Conservation (phyloP, 1,140 invertebrate genomes). For the Lepeophtheirus salmonis region DNA sequence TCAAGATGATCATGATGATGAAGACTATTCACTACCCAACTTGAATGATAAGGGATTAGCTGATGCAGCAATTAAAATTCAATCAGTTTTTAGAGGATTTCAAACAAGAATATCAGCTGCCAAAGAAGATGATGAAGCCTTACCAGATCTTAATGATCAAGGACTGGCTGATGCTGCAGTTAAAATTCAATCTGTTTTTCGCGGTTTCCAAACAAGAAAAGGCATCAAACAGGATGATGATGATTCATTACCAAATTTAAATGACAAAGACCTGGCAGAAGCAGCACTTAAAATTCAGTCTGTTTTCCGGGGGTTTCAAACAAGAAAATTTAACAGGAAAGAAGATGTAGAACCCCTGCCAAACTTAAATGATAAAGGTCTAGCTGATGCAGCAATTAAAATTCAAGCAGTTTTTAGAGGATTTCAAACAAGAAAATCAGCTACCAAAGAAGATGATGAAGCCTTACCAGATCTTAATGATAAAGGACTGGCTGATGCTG, state of each 20-base stretch:
- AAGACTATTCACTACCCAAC: conserved; percentile 2
- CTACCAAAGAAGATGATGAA: neutral
- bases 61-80: conserved; percentile 17
- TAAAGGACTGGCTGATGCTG: conserved; percentile 12
- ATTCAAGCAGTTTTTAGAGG: conserved; percentile 15
- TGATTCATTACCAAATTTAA: conserved; percentile 7
- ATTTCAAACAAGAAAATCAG: conserved; percentile 1
- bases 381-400: conserved; percentile 12
- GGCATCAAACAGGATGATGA: neutral
- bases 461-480: conserved; percentile 11
- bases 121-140: neutral
- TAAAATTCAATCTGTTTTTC: conserved; percentile 15
- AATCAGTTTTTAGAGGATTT: conserved; percentile 13
- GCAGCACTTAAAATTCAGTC: conserved; percentile 10
- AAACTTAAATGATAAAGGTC: neutral
- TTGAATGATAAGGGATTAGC: conserved; percentile 11
- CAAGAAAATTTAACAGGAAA: neutral
- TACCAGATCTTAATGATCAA: conserved; percentile 6
- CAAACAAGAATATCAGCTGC: conserved; percentile 6
- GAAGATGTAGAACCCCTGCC: conserved; percentile 1
- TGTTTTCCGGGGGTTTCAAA: conserved; percentile 10
- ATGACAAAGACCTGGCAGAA: neutral
- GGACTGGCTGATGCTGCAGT: neutral
- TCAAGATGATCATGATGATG: neutral
- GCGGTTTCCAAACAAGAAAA: conserved; percentile 7